Evolutionary conservation across 2,888 invertebrate genomes (phyloP), one percentile per base, ranked within the genome.

Genomic region (Dryobotodes eremita): DNA sequence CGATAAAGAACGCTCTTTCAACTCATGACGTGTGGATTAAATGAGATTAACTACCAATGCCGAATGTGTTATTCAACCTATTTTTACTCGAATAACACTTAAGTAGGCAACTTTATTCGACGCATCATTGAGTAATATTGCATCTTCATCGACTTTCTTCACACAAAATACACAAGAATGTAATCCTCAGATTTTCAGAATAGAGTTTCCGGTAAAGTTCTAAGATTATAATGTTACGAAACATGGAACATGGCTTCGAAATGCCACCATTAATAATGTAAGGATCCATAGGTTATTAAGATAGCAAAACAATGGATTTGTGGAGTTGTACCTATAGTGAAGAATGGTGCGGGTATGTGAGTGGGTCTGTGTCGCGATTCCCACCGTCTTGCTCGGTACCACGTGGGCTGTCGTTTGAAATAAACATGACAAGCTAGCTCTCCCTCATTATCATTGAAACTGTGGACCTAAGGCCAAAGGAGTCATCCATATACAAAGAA

Each of bases 371-470:
- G 82, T 83, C 71, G 85, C 83, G 86, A 88, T 90, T 91, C 89
- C 90, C 90, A 92, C 83, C 86, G 86, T 69, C 71, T 79, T 64
- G 26, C 53, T 42, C 36, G 26, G 80, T 74, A 69, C 85, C 89
- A 91, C 90, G 91, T 90, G 90, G 92, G 90, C 89, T 89, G 90
- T 91, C 85, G 86, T 88, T 89, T 88, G 86, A 89, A 91, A 91
- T 90, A 88, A 86, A 92, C 90, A 92, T 90, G 90, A 90, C 89
- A 89, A 86, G 87, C 85, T 81, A 80, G 85, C 91, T 92, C 92
- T 92, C 92, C 89, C 92, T 91, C 90, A 92, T 91, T 92, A 91
- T 89, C 91, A 92, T 92, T 90, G 88, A 90, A 88, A 87, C 87
- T 88, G 86, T 79, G 84, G 72, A 87, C 88, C 82, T 87, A 85